Evolutionary conservation across 2,113 vertebrate genomes (phyloP).

Genomic region (Strigops habroptila): DNA sequence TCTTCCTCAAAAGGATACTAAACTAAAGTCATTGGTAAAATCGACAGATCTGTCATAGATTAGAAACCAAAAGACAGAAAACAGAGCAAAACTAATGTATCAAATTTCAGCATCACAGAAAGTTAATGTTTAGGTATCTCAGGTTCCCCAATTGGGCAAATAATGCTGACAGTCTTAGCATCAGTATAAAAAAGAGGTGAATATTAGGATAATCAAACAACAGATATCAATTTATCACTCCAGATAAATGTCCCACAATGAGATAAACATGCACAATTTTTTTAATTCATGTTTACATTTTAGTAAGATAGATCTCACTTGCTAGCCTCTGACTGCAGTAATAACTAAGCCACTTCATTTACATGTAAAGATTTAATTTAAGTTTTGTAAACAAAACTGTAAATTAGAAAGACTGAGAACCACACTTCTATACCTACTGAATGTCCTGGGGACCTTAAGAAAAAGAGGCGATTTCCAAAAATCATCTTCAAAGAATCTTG

Average conservation of each 20-base stretch:
- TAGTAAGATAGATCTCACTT: not conserved
- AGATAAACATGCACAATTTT: not conserved
- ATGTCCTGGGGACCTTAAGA: not conserved
- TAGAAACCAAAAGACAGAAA: not conserved
- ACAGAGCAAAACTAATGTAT: not conserved
- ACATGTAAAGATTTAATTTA: constrained; percentile 38
- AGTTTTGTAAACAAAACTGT: constrained; percentile 37
- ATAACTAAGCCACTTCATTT: constrained; percentile 26
- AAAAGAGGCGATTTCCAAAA: constrained; percentile 2
- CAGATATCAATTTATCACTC: not conserved
- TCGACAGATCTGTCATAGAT: not conserved
- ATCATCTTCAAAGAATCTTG: not conserved
- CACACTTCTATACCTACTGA: not conserved
- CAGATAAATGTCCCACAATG: not conserved
- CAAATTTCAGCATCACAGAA: not conserved
- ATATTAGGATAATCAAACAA: not conserved
- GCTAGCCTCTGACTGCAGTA: not conserved
- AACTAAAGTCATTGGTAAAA: not conserved
- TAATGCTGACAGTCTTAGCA: not conserved
- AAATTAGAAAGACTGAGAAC: constrained; percentile 6
- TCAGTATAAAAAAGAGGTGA: not conserved
- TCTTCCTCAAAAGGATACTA: not conserved
- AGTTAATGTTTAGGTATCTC: not conserved
- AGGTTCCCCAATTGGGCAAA: not conserved
- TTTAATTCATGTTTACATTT: constrained; percentile 19